Evolutionary conservation across 2,113 vertebrate species (phyloP), one percentile per base, ranked within the genome.

Genomic region (Oreochromis aureus): DNA sequence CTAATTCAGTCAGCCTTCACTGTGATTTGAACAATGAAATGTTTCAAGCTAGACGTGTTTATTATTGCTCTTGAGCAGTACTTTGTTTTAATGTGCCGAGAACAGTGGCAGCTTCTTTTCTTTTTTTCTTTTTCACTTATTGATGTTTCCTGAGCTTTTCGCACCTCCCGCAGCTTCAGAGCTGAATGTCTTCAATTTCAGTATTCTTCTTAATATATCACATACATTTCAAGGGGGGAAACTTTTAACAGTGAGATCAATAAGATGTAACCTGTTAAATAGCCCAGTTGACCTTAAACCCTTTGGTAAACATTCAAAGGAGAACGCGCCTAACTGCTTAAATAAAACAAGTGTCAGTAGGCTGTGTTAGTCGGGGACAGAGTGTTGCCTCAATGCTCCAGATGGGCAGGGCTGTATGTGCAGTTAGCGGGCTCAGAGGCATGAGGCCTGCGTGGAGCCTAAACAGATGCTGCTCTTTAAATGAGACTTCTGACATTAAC

Each of bases 401-500:
- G 94, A 96, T 96, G 95, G 95, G 89, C 86, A 61, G 91, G 84
- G 87, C 80, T 76, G 76, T 86, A n/a, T 91, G 90, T 87, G 91
- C 92, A 88, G 91, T 90, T 89, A 85, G 71, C 13, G 44, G 82
- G 79, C 93, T 91, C 66, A 2, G 88, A 94, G 89, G 90, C 93
- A 89, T 51, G 83, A 90, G 92, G 85, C 88, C 89, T 81, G 88
- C 30, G 36, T 80, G 90, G 66, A 91, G 82, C 89, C 87, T 80
- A 92, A 96, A 94, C 95, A 97, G 96, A 96, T 96, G 96, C 95
- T 94, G 93, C 93, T 96, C 95, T 95, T 96, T 96, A 96, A 96
- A 96, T 61, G 93, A 94, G 95, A 93, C 94, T 94, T 95, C 89
- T 96, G 96, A 96, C 95, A 95, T 96, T 95, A 96, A 92, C 93